Conservation (phyloP, 2,113 vertebrate species). For the Cottus gobio region DNA sequence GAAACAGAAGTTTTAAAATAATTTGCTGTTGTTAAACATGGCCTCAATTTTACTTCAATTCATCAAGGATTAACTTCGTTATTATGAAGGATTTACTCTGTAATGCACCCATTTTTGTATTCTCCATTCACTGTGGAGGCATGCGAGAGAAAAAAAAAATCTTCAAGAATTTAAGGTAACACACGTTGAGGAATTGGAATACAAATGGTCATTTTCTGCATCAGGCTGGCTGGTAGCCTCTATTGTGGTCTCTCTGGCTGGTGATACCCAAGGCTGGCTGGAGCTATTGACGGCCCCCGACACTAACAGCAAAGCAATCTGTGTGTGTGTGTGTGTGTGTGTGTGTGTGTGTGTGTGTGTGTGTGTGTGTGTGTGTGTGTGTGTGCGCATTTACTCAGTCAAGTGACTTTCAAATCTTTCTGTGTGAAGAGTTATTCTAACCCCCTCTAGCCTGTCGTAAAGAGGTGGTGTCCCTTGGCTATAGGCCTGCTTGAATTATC, state of each 20-base stretch:
- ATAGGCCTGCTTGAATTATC: conserved; percentile 14
- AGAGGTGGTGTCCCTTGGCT: conserved; percentile 41
- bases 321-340: conserved; percentile 35
- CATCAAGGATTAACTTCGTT: neutral
- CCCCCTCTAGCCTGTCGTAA: conserved; percentile 34
- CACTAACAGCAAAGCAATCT: conserved; percentile 69
- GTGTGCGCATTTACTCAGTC: conserved; percentile 51
- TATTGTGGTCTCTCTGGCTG: conserved; percentile 48
- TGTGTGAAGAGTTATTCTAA: conserved; percentile 75
- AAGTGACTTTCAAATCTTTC: conserved; percentile 62
- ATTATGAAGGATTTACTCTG: neutral
- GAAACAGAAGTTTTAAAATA: neutral
- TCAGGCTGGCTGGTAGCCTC: conserved; percentile 40
- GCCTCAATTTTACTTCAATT: neutral
- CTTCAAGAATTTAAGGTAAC: neutral
- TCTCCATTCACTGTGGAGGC: neutral
- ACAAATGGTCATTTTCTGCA: neutral
- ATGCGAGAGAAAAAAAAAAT: neutral
- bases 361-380: conserved; percentile 26
- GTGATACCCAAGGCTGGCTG: conserved; percentile 68
- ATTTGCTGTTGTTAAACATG: neutral
- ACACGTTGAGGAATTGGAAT: neutral
- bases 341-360: conserved; percentile 21
- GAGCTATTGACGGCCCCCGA: conserved; percentile 61
- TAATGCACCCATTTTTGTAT: neutral